Base-by-base conservation (phyloP, 1,140 invertebrate species). In the Nymphalis io region DNA sequence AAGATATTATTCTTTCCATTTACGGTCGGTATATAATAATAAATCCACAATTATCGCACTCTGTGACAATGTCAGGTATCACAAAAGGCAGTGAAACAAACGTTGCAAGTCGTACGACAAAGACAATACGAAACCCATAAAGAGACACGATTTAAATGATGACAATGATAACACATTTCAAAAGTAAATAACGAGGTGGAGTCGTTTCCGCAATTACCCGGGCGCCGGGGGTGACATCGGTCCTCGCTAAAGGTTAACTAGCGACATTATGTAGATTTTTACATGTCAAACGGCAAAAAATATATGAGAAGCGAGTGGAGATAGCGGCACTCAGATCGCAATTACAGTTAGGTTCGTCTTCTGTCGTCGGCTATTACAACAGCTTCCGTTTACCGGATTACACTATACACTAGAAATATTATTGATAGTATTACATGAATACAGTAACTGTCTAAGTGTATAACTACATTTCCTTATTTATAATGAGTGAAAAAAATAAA, bases 201-300 rank as follows among this genome's bases (percentile, higher is more conserved):
- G 57, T 12, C 42, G 20, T 59, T 90, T 90, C 88, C 88, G 82
- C 85, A 85, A 87, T 87, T 77, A 71, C 67, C 62, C 51, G 61
- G 74, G 76, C 81, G 81, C 80, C 80, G 75, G 74, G 69, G 72
- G 71, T 77, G 51, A 76, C 75, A 82, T 82, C 72, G 58, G 48
- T 82, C 82, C 77, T 63, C 70, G 61, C 73, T 77, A 82, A 88
- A 88, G 85, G 83, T 89, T 84, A 88, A 89, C 78, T 73, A 79
- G 80, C 66, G 73, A 63, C 80, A 82, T 87, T 84, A 84, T 83
- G 77, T 74, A 73, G 73, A 83, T 84, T 85, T 85, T 86, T 86
- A 81, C 76, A 62, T 76, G 59, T 57, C 70, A 72, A 76, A 80
- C 76, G 61, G 68, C 62, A 79, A 75, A 81, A 79, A 82, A 55